Evolutionary conservation across 1,140 invertebrate species (phyloP).

Genomic region (Drosophila pachea): DNA sequence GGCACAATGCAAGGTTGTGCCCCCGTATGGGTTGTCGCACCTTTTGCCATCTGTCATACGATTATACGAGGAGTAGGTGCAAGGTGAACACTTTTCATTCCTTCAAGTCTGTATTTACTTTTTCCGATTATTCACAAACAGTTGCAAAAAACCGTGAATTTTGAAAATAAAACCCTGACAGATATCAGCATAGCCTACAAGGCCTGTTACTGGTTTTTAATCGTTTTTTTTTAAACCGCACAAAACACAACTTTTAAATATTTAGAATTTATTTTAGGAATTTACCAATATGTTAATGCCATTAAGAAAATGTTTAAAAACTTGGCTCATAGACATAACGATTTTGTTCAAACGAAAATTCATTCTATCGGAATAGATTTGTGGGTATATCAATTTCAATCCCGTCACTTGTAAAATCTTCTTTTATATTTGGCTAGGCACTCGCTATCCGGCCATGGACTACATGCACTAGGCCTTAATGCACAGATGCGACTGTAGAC

Average conservation of each 20-base stretch:
- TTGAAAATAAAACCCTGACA: conserved; percentile 5
- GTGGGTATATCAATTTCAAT: background rate
- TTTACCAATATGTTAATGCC: background rate
- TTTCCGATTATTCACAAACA: background rate
- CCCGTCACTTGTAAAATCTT: conserved; percentile 10
- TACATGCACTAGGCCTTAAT: conserved; percentile 18
- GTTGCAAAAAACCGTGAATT: conserved; percentile 16
- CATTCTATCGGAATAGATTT: background rate
- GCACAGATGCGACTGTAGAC: conserved; percentile 40
- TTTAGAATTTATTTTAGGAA: background rate
- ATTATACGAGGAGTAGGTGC: conserved; percentile 2
- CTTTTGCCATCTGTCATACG: conserved; percentile 24
- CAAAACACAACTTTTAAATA: background rate
- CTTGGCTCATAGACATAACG: too few relatives aligned
- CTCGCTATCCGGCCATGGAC: conserved; percentile 9
- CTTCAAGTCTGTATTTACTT: background rate
- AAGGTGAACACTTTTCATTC: conserved; percentile 13
- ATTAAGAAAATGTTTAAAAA: too few relatives aligned
- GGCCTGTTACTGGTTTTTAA: conserved; percentile 1
- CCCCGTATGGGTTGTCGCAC: conserved; percentile 42
- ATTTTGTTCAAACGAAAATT: too few relatives aligned
- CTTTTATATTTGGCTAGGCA: conserved; percentile 11
- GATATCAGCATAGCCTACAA: conserved; percentile 3
- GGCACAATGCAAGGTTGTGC: conserved; percentile 44
- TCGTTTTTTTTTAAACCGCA: background rate